A percentile compares a stretch with the other conserved stretches of the same genome.
phyloP scores from a whole-genome alignment of 2,888 invertebrate species.

The Charanyca ferruginea region DNA sequence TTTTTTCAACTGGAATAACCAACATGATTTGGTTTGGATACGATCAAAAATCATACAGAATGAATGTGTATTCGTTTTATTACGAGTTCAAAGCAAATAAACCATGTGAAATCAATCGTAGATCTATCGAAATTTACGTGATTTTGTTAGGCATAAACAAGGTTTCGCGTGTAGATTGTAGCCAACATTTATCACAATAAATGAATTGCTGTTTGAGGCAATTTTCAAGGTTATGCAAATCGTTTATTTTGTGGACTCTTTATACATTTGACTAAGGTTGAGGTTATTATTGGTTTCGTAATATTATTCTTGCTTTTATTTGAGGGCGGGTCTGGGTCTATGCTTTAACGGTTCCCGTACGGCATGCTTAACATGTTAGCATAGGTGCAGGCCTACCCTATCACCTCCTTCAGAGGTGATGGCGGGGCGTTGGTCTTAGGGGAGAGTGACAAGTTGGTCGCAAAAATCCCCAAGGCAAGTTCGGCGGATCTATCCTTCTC shows the following conservation, averaged over 20 bases:
- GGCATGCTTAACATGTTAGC: too few species aligned
- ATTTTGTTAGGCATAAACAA: conserved; percentile 13
- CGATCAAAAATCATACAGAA: conserved; percentile 28
- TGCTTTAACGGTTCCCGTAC: too few species aligned
- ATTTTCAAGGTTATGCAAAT: conserved; percentile 2
- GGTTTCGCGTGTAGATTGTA: conserved; percentile 5
- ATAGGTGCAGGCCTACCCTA: too few species aligned
- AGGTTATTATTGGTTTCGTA: too few species aligned
- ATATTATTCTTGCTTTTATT: too few species aligned
- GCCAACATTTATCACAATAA: conserved; percentile 26
- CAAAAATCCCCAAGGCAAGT: too few species aligned
- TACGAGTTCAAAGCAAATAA: conserved; percentile 46
- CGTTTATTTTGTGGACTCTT: not conserved
- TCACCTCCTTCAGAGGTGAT: too few species aligned
- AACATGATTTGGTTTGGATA: conserved; percentile 30
- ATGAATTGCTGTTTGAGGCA: conserved; percentile 11
- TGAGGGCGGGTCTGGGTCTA: too few species aligned
- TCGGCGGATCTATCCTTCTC: too few species aligned
- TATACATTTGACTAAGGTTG: not conserved
- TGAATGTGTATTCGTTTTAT: conserved; percentile 36
- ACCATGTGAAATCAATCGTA: conserved; percentile 35
- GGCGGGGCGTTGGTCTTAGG: too few species aligned
- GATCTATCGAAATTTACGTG: conserved; percentile 21
- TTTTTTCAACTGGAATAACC: conserved; percentile 23
- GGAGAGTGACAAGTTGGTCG: too few species aligned